These are phyloP conservation scores for Phasianus colchicus DNA, from an alignment of 2,113 vertebrate genomes.

Conservation along the genomic window DNA sequence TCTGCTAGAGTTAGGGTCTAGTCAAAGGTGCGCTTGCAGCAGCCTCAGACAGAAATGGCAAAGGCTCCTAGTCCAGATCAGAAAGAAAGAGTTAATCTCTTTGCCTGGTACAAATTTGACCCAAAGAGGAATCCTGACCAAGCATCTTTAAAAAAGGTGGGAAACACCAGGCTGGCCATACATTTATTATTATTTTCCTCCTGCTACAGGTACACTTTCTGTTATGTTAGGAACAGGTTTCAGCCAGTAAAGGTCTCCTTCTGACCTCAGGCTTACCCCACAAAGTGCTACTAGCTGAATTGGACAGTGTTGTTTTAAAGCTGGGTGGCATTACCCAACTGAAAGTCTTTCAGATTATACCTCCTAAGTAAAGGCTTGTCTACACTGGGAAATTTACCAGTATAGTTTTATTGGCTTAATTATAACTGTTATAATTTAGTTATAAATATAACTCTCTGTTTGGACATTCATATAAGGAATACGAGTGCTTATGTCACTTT, in stretches of 20 bases:
- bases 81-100: not conserved
- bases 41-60: not conserved
- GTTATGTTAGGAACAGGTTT: not conserved
- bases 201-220: not conserved
- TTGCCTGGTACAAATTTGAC: not conserved
- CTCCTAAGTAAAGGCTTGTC: conserved; percentile 16
- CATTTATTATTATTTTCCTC: not conserved
- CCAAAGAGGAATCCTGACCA: not conserved
- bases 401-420: not conserved
- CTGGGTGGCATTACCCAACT: conserved; percentile 9
- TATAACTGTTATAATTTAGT: conserved; percentile 16
- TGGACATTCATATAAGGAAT: not conserved
- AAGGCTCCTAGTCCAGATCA: not conserved
- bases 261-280: not conserved
- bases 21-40: not conserved
- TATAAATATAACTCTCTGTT: conserved; percentile 2
- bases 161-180: not conserved
- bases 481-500: not conserved
- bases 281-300: not conserved
- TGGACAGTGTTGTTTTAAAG: not conserved
- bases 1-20: not conserved
- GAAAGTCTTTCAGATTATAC: not conserved
- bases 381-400: not conserved
- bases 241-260: not conserved
- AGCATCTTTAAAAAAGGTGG: not conserved